phyloP scores from a whole-genome alignment of 2,888 invertebrate species.

The Catocala sponsa region DNA sequence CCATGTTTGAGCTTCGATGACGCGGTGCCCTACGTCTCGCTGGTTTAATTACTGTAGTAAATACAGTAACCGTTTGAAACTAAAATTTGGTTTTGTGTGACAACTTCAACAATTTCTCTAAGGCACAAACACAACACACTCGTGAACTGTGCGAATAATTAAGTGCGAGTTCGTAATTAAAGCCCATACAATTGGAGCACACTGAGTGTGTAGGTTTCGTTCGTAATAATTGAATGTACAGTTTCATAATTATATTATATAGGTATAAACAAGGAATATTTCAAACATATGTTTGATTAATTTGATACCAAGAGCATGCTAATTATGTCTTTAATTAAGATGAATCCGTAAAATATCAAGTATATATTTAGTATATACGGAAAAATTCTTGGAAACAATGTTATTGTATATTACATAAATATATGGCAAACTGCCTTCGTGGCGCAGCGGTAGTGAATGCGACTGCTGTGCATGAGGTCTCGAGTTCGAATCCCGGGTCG shows the following conservation, averaged over 20 bases:
- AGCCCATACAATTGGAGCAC: conserved; percentile 29
- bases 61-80: conserved; percentile 26
- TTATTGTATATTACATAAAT: too few species aligned
- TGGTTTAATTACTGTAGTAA: conserved; percentile 6
- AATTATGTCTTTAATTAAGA: not conserved
- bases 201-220: conserved; percentile 20
- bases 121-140: conserved; percentile 23
- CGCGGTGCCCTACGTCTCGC: too few species aligned
- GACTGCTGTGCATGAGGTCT: too few species aligned
- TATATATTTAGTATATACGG: too few species aligned
- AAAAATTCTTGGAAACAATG: too few species aligned
- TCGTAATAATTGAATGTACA: not conserved
- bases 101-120: conserved; percentile 20
- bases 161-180: conserved; percentile 53
- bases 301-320: not conserved
- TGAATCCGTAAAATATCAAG: not conserved
- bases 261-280: conserved; percentile 2
- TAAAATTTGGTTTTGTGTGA: conserved; percentile 27
- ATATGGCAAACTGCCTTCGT: too few species aligned
- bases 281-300: not conserved
- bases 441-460: too few species aligned
- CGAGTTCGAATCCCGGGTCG: too few species aligned
- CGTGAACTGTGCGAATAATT: conserved; percentile 50
- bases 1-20: too few species aligned
- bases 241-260: too few species aligned